Evolutionary conservation across 2,113 vertebrate genomes (phyloP), one percentile per base, ranked within the genome.

Genomic region (Corynorhinus townsendii): DNA sequence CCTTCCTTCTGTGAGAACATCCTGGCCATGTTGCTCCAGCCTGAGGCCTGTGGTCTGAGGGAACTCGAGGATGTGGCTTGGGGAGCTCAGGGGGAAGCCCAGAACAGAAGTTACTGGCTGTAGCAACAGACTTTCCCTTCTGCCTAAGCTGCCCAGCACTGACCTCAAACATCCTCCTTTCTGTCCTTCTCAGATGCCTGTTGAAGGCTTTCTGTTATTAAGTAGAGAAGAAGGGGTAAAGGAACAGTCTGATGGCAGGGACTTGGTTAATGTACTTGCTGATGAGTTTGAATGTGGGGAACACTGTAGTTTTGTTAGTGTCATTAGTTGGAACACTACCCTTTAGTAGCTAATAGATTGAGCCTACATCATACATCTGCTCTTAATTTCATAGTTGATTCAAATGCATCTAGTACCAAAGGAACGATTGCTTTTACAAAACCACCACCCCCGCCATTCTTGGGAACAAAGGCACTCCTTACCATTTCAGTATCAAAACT

Each of bases 361-460:
- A 94, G 22, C n/a, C 80, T 87, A 75, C 12, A 5, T 11, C 47
- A 47, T 19, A 73, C 10, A 56, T 75, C 35, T 89, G 81, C 43
- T 93, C 71, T 93, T 92, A 89, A 90, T 84, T 96, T 91, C 76
- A 82, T 49, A 86, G 84, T 83, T 82, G 92, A 79, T 83, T 93
- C 86, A 91, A 83, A 83, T 66, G 59, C 28, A 77, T 66, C 68
- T 17, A 40, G 33, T n/a, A 72, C 52, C n/a, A 30, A 91, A 82
- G 79, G 69, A 77, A 95, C 88, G 30, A 54, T 33, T 86, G 77
- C 47, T 93, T 88, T 86, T 62, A 95, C 38, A 94, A 62, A 96
- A 28, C 45, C 75, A 77, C 73, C 66, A 79, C 47, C 69, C 64
- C 33, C 43, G 1, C n/a, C 93, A 85, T 59, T 92, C 81, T 90